Base-by-base conservation (phyloP, 2,113 vertebrate species). In the Emberiza fucata region DNA sequence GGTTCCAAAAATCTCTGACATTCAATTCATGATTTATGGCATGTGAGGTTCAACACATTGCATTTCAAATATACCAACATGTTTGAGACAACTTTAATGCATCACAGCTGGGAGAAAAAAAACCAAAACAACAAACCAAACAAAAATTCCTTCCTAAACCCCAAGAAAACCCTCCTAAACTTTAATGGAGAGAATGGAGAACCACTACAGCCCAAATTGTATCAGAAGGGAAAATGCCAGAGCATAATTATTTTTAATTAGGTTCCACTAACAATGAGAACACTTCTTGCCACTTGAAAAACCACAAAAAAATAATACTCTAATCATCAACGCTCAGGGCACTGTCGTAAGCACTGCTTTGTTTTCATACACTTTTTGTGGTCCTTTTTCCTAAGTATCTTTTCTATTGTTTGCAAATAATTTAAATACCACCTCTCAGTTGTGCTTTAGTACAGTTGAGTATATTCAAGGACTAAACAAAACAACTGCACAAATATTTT, bases 201-300 rank as follows among this genome's bases (percentile, higher is more conserved):
- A 42, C 37, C 33, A 47, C 4, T 69, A 57, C 45, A 91, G 33
- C 21, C 37, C 53, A 84, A 79, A 57, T 4, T 72, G 20, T 71
- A 90, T 24, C 44, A 92, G 56, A 81, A 79, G 71, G 23, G 25
- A 89, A 89, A 92, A 89, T 80, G 87, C 84, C 89, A 91, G 39
- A 61, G 31, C 40, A 48, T 87, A 87, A 97, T 96, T 97, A 96
- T 63, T 95, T 97, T 95, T 97, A 96, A 96, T 96, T 96, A 94
- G 86, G 39, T 75, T 77, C 78, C 45, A 88, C 66, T 85, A 96
- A 97, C 94, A 95, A 97, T 70, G 66, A 85, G 63, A 93, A 82
- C 87, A 54, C 47, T 90, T 94, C 79, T 95, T 70, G 63, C 25
- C 23, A 79, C 75, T 93, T 1, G 0, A 95, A 88, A 95, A 94